phyloP scores from a whole-genome alignment of 2,888 invertebrate genomes.

The Quadroppia sp. region DNA sequence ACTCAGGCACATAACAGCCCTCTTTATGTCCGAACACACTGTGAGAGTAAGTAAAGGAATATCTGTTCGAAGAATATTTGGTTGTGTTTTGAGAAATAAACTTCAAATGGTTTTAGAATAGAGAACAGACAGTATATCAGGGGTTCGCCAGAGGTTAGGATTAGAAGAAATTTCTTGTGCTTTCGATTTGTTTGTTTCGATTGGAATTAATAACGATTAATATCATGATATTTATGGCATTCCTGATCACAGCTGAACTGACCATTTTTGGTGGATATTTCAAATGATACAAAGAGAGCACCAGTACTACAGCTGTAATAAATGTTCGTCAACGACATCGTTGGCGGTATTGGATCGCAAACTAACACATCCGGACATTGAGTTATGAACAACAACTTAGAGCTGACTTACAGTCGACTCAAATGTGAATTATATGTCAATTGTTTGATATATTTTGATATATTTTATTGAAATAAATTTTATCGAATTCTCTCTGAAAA shows the following conservation, averaged over 20 bases:
- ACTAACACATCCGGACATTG: slow-evolving; percentile 36
- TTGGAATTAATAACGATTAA: too few relatives aligned
- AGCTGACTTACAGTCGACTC: slow-evolving; percentile 17
- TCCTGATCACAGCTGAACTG: neutral
- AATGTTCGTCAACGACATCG: slow-evolving; percentile 18
- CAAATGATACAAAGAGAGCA: too few relatives aligned
- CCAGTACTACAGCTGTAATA: too few relatives aligned
- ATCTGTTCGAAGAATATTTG: neutral
- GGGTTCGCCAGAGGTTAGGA: neutral
- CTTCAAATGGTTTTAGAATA: neutral
- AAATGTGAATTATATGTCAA: slow-evolving; percentile 28
- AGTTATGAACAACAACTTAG: slow-evolving; percentile 27
- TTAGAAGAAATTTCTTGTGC: too few relatives aligned
- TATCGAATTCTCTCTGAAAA: neutral
- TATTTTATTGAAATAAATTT: neutral
- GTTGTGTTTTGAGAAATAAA: neutral
- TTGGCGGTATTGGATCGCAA: slow-evolving; percentile 25
- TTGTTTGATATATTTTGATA: slow-evolving; percentile 12
- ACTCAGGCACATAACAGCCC: slow-evolving; percentile 16
- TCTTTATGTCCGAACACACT: neutral
- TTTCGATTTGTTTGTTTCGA: too few relatives aligned
- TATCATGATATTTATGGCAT: too few relatives aligned
- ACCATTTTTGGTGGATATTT: too few relatives aligned
- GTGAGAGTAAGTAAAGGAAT: neutral
- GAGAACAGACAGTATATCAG: neutral